Evolutionary conservation across 2,113 vertebrate species (phyloP).

Genomic region (Otis tarda): DNA sequence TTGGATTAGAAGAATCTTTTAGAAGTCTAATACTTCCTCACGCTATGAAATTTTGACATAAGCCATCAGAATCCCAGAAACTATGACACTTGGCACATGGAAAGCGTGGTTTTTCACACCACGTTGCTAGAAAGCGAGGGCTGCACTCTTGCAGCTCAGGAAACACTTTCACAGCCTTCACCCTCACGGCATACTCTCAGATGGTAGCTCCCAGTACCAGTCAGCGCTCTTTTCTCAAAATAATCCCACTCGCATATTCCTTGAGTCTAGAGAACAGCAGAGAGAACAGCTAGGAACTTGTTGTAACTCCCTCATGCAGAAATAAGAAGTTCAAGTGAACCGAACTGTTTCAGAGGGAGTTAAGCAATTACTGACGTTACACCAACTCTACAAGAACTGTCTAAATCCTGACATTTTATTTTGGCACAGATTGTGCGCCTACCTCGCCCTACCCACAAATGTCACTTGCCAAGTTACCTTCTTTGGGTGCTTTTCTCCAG

Average conservation of each 20-base stretch:
- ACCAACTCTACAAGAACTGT: background rate
- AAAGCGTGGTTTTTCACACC: fast-evolving
- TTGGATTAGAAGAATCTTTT: background rate
- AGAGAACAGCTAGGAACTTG: background rate
- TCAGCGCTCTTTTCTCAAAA: background rate
- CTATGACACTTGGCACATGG: background rate
- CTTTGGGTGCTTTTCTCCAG: background rate
- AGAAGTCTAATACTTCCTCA: background rate
- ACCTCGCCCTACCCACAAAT: background rate
- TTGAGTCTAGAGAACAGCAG: background rate
- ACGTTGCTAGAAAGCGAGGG: background rate
- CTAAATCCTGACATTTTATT: background rate
- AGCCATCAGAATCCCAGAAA: background rate
- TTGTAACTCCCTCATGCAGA: background rate
- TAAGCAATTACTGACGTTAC: background rate
- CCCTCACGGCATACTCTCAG: background rate
- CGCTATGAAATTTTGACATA: background rate
- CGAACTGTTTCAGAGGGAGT: background rate
- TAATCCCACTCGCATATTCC: background rate
- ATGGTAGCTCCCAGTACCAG: background rate
- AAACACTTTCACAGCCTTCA: background rate
- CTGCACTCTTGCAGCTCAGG: background rate
- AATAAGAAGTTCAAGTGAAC: background rate
- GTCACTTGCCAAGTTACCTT: background rate
- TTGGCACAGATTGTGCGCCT: background rate